phyloP scores from a whole-genome alignment of 2,888 invertebrate genomes.

The Amiota mariae region DNA sequence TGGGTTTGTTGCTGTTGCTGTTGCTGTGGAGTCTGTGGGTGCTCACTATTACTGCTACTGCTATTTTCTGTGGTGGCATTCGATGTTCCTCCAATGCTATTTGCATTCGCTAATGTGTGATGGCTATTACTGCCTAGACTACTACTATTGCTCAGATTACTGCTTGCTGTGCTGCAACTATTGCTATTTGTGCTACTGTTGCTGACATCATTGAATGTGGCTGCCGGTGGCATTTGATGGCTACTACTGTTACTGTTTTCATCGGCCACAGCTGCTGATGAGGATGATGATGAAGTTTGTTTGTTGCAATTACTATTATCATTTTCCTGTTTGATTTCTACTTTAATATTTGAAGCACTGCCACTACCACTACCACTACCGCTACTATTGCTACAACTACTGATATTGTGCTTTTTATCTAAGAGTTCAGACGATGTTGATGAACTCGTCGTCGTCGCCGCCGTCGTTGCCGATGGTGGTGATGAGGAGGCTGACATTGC shows the following conservation, averaged over 20 bases:
- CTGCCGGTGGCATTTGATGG: conserved; percentile 64
- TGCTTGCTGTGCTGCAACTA: conserved; percentile 69
- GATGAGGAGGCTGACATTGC: conserved; percentile 18
- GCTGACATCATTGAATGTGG: conserved; percentile 68
- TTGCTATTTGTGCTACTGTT: conserved; percentile 72
- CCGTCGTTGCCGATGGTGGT: conserved; percentile 18
- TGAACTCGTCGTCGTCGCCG: not conserved
- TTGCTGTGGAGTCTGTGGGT: conserved; percentile 30
- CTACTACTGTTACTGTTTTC: conserved; percentile 66
- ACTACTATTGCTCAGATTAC: conserved; percentile 66
- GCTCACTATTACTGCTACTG: conserved; percentile 34
- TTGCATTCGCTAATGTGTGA: conserved; percentile 36
- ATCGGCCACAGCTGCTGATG: conserved; percentile 48
- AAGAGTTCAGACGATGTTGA: not conserved
- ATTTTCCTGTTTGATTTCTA: conserved; percentile 14
- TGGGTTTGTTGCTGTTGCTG: not conserved
- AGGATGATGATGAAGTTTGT: conserved; percentile 9
- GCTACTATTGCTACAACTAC: not conserved
- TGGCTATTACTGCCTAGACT: conserved; percentile 59
- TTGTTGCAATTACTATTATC: not conserved
- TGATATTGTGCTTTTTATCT: not conserved
- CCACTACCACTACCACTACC: not conserved
- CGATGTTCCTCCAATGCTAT: conserved; percentile 40
- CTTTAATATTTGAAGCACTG: not conserved
- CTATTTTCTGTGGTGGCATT: conserved; percentile 41